Base-by-base conservation (phyloP, 2,888 invertebrate genomes). In the Onchidella celtica region DNA sequence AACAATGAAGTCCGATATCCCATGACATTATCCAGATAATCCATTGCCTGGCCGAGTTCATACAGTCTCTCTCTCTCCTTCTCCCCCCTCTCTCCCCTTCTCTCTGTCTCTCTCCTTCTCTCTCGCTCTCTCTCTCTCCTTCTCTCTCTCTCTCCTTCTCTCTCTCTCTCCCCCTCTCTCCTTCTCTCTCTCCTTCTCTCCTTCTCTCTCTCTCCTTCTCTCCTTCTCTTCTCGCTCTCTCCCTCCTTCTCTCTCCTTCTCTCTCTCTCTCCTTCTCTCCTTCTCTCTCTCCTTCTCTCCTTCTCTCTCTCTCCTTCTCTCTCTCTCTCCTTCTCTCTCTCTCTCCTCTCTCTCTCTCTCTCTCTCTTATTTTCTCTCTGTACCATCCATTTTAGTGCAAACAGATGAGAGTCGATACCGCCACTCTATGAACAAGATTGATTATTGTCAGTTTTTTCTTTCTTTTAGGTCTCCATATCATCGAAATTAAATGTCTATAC, bases 21-120 rank as follows among this genome's bases (percentile, higher is more conserved):
- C n/a, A n/a, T n/a, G n/a, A n/a, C n/a, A n/a, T n/a, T n/a, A n/a
- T n/a, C n/a, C n/a, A n/a, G n/a, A n/a, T n/a, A n/a, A n/a, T n/a
- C n/a, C n/a, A n/a, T n/a, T n/a, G n/a, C n/a, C n/a, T n/a, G n/a
- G n/a, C n/a, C n/a, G n/a, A n/a, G n/a, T n/a, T n/a, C n/a, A n/a
- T n/a, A n/a, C 24, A 66, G 24, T 66, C 11, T 66, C 66, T 29
- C 32, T 11, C 66, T 32, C 3, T 66, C 66, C 3, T 21, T 36
- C 38, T 24, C 24, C n/a, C 24, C 69, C 11, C 38, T 69, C 69
- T 36, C 38, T 17, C 0, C 38, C 69, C 38, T 3, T 69, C 69
- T 69, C 36, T 69, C 17, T 40, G 36, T 40, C 69, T 69, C 69
- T 69, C 69, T 36, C n/a, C n/a, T n/a, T n/a, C n/a, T n/a, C n/a